Conservation (phyloP, 2,113 vertebrate species). For the Pungitius pungitius region DNA sequence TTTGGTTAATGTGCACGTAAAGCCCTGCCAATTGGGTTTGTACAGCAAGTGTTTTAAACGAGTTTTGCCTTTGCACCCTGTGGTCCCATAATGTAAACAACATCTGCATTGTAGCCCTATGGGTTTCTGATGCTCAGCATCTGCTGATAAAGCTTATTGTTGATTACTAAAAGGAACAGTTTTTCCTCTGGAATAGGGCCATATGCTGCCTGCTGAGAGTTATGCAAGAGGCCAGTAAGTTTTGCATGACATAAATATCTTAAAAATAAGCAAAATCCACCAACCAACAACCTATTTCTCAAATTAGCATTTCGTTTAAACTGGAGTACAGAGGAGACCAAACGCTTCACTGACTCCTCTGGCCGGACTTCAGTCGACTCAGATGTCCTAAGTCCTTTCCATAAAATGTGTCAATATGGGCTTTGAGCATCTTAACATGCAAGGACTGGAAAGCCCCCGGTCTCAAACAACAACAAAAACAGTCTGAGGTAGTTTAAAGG, state of each 20-base stretch:
- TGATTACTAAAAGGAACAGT: not conserved
- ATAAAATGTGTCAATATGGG: conserved; percentile 24
- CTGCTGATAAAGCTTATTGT: too few species aligned
- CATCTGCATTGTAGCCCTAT: not conserved
- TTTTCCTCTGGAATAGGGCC: not conserved
- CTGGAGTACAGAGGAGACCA: not conserved
- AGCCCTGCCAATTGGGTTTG: not conserved
- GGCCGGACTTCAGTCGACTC: conserved; percentile 58
- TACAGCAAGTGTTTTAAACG: not conserved
- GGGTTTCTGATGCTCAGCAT: not conserved
- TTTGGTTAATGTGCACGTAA: not conserved
- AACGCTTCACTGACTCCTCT: conserved; percentile 32
- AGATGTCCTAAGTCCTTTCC: conserved; percentile 42
- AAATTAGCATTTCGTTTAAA: not conserved
- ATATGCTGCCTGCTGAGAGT: not conserved
- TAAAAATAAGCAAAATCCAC: too few species aligned
- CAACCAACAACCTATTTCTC: not conserved
- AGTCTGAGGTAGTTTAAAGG: conserved; percentile 11
- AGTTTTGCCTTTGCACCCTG: not conserved
- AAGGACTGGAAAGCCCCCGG: conserved; percentile 6
- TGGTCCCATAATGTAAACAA: not conserved
- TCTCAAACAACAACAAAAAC: not conserved
- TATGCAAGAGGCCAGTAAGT: not conserved
- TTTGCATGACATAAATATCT: not conserved
- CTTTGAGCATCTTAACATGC: conserved; percentile 44